Conservation (phyloP, 2,113 vertebrate genomes). For the Recurvirostra avosetta region DNA sequence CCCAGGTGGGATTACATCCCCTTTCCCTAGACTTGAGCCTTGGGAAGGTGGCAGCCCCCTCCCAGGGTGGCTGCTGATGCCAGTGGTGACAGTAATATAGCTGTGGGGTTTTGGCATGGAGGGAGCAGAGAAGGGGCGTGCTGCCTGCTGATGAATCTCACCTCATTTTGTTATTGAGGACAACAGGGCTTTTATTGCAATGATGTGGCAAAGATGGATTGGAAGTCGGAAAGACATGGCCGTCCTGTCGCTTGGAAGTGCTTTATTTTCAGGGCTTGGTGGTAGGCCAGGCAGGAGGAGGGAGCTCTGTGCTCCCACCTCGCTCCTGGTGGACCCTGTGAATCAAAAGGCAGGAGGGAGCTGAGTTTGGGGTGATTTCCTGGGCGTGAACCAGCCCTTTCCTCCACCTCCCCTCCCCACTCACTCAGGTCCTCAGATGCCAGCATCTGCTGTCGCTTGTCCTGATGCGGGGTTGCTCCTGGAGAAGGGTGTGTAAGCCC, state of each 20-base stretch:
- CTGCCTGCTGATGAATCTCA: background rate
- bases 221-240: background rate
- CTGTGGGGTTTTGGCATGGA: background rate
- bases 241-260: background rate
- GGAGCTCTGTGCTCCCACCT: background rate
- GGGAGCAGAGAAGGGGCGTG: background rate
- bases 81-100: background rate
- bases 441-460: background rate
- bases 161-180: background rate
- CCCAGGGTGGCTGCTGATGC: background rate
- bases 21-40: background rate
- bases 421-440: background rate
- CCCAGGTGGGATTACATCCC: background rate
- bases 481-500: background rate
- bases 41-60: background rate
- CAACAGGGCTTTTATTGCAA: background rate
- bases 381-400: rapidly evolving
- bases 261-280: background rate
- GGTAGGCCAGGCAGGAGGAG: background rate
- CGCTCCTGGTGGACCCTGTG: rapidly evolving
- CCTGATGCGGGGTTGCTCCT: rapidly evolving
- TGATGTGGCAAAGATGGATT: background rate
- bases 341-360: background rate
- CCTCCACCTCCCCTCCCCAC: background rate
- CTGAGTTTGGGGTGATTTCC: background rate